phyloP scores from a whole-genome alignment of 2,113 vertebrate species.

The Rynchops niger region DNA sequence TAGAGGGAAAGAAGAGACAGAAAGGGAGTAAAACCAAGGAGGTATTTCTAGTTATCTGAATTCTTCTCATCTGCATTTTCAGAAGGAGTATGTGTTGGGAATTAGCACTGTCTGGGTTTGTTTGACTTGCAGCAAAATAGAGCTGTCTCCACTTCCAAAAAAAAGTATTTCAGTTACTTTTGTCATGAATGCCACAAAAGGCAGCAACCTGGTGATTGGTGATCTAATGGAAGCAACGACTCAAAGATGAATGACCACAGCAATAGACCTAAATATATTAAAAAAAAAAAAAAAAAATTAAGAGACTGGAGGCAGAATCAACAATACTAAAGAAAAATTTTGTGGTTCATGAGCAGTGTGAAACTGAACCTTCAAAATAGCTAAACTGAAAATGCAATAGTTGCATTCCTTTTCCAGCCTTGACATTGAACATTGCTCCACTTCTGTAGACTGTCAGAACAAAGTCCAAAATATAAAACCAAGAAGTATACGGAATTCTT shows the following conservation, averaged over 20 bases:
- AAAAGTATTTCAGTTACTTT: neutral
- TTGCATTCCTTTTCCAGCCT: neutral
- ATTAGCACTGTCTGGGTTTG: fast-evolving
- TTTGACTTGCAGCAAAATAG: neutral
- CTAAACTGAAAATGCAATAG: no score
- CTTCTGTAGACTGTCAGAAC: neutral
- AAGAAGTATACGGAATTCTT: neutral
- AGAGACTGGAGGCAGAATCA: neutral
- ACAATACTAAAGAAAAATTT: neutral
- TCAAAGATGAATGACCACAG: neutral
- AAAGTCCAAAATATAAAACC: neutral
- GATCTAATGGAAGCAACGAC: fast-evolving
- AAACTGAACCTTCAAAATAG: neutral
- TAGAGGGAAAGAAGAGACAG: neutral
- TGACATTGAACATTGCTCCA: neutral
- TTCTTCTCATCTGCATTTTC: neutral
- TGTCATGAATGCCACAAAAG: neutral
- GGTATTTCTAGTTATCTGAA: neutral
- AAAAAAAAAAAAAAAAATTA: neutral
- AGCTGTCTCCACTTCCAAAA: neutral
- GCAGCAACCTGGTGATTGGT: neutral
- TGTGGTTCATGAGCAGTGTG: neutral
- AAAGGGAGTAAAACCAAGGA: neutral
- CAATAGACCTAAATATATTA: neutral
- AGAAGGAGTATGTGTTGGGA: neutral